phyloP scores from a whole-genome alignment of 2,113 vertebrate genomes.

The Scolopax mira region DNA sequence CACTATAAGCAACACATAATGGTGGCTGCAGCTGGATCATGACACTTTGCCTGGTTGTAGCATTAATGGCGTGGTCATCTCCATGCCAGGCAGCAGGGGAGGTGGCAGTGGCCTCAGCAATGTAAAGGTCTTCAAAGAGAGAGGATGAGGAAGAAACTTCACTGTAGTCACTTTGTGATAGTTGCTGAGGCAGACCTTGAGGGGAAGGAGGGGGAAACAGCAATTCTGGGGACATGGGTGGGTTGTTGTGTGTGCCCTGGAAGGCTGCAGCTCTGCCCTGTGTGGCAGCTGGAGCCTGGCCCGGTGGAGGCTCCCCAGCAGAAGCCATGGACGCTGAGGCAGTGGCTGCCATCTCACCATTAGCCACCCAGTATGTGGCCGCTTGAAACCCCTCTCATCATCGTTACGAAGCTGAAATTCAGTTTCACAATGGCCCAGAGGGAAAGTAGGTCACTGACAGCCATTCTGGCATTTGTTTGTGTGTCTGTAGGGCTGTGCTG shows the following conservation, averaged over 20 bases:
- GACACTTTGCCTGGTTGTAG: not conserved
- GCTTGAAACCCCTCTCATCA: not conserved
- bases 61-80: accelerated
- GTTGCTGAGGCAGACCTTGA: not conserved
- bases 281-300: not conserved
- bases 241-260: not conserved
- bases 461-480: not conserved
- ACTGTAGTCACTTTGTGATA: not conserved
- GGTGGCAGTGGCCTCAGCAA: not conserved
- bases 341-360: not conserved
- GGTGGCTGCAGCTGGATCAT: accelerated
- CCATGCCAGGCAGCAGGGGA: not conserved
- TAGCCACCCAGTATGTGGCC: not conserved
- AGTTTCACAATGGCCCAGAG: conserved; percentile 15
- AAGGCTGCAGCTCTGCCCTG: not conserved
- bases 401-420: not conserved
- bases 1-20: not conserved
- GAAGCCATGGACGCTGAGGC: not conserved
- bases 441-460: conserved; percentile 31
- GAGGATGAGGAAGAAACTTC: not conserved
- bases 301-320: accelerated
- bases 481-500: accelerated
- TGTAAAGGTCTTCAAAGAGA: not conserved
- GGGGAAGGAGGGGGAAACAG: not conserved
- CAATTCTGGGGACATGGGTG: not conserved